Evolutionary conservation across 2,888 invertebrate species (phyloP), one percentile per base, ranked within the genome.

Genomic region (Drosophila quasianomalipes): DNA sequence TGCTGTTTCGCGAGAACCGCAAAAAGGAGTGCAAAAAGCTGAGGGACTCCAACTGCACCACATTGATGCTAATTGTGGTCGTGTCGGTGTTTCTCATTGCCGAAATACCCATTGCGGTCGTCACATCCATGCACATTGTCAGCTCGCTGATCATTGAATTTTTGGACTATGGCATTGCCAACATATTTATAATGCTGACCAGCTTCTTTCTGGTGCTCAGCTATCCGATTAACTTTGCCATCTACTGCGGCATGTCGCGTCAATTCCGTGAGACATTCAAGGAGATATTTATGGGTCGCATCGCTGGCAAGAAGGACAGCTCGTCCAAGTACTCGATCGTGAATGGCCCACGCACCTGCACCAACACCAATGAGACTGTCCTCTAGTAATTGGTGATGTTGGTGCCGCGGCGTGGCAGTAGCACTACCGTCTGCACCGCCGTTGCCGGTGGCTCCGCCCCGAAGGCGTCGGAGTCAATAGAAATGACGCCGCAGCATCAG

Each of bases 181-280:
- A 97, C 91, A 95, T 96, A 30, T 94, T 97, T 75, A 96, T 97
- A 68, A 93, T 97, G 74, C 96, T 97, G 91, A 97, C 97, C 16
- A 98, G 98, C 94, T 98, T 98, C 94, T 96, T 97, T 92, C 97
- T 99, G 73, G 96, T 98, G 70, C 95, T 98, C 47, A 97, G 97
- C 55, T 98, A 98, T 93, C 98, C 98, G 16, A 96, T 98, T 69
- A 98, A 98, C 93, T 98, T 99, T 91, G 98, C 98, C 72, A 98
- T 98, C 80, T 99, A 99, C 92, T 98, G 98, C 92, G 98, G 98
- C 30, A 99, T 99, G 99, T 98, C 97, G 39, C 94, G 97, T 39
- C 98, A 97, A 92, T 99, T 99, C 93, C 95, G 99, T 60, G 98
- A 98, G 92, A 98, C 98, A 0, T 99, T 99, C 93, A 97, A 97